These are phyloP conservation scores for Amblyjoppa fuscipennis DNA, from an alignment of 2,888 invertebrate species.

Conservation along the genomic window DNA sequence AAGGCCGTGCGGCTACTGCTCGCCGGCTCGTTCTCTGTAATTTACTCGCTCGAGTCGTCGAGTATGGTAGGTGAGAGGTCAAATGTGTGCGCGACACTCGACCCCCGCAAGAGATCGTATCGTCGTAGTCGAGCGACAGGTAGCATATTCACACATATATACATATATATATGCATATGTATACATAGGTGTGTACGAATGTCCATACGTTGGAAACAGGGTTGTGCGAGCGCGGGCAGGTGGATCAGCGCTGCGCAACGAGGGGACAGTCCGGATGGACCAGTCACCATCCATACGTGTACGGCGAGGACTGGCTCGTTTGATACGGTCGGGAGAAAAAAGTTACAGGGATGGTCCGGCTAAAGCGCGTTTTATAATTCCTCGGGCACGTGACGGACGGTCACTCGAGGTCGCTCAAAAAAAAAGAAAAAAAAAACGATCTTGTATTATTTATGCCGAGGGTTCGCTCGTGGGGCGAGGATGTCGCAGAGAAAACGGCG, in stretches of 20 bases:
- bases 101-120: constrained; percentile 59
- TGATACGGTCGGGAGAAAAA: neutral
- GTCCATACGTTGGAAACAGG: neutral
- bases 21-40: constrained; percentile 58
- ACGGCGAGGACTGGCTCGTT: neutral
- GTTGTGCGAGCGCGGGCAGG: neutral
- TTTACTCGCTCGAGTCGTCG: constrained; percentile 64
- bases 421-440: neutral
- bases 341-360: neutral
- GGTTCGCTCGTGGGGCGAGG: neutral
- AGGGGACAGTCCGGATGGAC: constrained; percentile 1
- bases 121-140: constrained; percentile 32
- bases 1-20: constrained; percentile 54
- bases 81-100: constrained; percentile 64
- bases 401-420: neutral
- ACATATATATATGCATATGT: neutral
- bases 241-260: constrained; percentile 14
- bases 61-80: constrained; percentile 62
- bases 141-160: neutral
- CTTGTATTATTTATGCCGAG: neutral
- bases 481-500: neutral
- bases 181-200: too few relatives aligned
- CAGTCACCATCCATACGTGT: neutral
- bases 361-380: constrained; percentile 44
- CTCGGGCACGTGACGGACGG: constrained; percentile 1